Percentiles rank a stretch among this genome's conserved stretches.
These are phyloP conservation scores for Mythimna pallens DNA, from an alignment of 2,888 invertebrate genomes.

Conservation along the genomic window DNA sequence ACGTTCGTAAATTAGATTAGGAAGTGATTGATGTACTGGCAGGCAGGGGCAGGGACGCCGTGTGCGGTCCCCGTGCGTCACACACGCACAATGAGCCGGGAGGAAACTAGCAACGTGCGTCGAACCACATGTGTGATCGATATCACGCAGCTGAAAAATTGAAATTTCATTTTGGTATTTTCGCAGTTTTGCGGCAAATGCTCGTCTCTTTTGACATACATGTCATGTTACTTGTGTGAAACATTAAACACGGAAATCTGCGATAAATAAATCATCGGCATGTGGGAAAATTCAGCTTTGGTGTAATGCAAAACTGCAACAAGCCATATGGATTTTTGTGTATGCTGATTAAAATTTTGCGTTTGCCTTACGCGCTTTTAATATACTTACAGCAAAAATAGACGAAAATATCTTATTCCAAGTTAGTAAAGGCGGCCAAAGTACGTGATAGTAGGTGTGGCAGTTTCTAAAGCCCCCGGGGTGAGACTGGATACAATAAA, in stretches of 20 bases:
- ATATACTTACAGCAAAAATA: slow-evolving; percentile 23
- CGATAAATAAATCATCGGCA: slow-evolving; percentile 12
- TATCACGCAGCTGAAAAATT: slow-evolving; percentile 47
- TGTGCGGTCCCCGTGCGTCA: slow-evolving; percentile 69
- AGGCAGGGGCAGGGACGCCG: slow-evolving; percentile 55
- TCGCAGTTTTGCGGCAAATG: slow-evolving; percentile 25
- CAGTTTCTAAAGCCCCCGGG: slow-evolving; percentile 65
- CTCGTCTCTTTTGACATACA: slow-evolving; percentile 13
- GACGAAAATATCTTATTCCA: slow-evolving; percentile 46
- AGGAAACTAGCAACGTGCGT: slow-evolving; percentile 60
- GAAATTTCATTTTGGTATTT: slow-evolving; percentile 23
- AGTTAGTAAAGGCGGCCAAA: slow-evolving; percentile 39
- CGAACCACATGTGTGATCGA: slow-evolving; percentile 61
- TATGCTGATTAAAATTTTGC: background rate
- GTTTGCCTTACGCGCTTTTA: background rate
- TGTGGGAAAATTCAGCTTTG: slow-evolving; percentile 3
- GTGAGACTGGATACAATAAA: slow-evolving; percentile 76
- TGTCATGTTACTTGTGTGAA: slow-evolving; percentile 12
- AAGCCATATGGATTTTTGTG: background rate
- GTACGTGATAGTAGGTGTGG: slow-evolving; percentile 55
- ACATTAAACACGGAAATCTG: slow-evolving; percentile 21
- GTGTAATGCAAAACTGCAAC: background rate
- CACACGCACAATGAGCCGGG: slow-evolving; percentile 64
- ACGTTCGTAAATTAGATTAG: slow-evolving; percentile 84
- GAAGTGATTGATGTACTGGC: slow-evolving; percentile 80